Conservation (phyloP, 2,888 invertebrate species). For the Troides aeacus region DNA sequence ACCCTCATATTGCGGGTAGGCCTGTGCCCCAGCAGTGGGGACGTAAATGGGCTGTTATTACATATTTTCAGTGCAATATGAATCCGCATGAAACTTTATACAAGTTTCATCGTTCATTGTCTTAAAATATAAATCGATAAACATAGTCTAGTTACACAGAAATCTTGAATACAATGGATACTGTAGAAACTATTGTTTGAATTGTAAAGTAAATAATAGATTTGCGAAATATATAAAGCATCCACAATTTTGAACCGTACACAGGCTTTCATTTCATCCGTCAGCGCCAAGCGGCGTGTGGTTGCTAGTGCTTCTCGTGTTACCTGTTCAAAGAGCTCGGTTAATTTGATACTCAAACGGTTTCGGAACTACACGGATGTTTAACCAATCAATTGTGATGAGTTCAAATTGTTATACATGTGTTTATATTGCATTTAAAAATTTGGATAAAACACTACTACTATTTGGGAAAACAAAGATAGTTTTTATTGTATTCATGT, state of each 20-base stretch:
- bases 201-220: slow-evolving; percentile 14
- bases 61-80: no score
- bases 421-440: not conserved
- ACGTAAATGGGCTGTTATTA: no score
- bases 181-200: not conserved
- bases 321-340: slow-evolving; percentile 29
- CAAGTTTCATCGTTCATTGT: no score
- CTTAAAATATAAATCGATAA: no score
- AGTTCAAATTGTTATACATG: slow-evolving; percentile 17
- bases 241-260: slow-evolving; percentile 17
- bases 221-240: slow-evolving; percentile 5
- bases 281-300: slow-evolving; percentile 28
- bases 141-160: no score
- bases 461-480: no score
- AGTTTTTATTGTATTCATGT: no score
- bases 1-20: no score
- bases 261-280: slow-evolving; percentile 24
- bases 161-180: not conserved
- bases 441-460: no score
- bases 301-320: slow-evolving; percentile 27
- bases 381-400: slow-evolving; percentile 24
- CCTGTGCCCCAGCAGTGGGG: no score
- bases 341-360: slow-evolving; percentile 27
- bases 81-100: no score
- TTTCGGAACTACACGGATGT: slow-evolving; percentile 23